Evolutionary conservation across 2,113 vertebrate genomes (phyloP).

Genomic region (Spermophilus dauricus): DNA sequence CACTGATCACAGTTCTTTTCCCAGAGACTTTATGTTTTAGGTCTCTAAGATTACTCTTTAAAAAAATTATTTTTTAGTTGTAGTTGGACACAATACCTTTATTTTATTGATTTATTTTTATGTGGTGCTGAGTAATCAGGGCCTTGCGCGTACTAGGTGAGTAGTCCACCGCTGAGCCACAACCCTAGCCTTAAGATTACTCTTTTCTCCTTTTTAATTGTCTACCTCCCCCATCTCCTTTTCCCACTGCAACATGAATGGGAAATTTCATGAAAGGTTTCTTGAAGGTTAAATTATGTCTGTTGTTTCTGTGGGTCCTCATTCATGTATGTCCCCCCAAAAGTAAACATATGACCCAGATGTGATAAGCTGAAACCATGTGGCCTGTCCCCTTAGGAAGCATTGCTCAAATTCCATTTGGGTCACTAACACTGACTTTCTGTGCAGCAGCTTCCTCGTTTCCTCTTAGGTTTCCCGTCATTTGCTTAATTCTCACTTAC

Average conservation of each 20-base stretch:
- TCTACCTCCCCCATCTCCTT: not conserved
- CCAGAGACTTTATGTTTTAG: not conserved
- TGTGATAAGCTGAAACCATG: not conserved
- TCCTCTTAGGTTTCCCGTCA: not conserved
- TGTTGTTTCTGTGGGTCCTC: not conserved
- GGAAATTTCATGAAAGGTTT: not conserved
- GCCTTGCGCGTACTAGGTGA: too few species aligned
- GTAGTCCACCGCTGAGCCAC: too few species aligned
- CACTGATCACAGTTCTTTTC: not conserved
- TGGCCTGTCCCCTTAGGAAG: not conserved
- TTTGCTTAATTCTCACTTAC: not conserved
- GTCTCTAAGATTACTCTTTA: not conserved
- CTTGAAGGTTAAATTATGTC: not conserved
- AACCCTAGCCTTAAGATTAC: not conserved
- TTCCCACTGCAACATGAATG: not conserved
- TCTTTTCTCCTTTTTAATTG: not conserved
- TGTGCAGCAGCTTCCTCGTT: not conserved
- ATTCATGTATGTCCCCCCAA: not conserved
- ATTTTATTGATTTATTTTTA: too few species aligned
- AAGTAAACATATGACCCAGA: conserved; percentile 3
- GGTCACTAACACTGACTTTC: not conserved
- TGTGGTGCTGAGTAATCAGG: too few species aligned
- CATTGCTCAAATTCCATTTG: not conserved
- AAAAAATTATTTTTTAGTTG: too few species aligned
- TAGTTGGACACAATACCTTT: too few species aligned